phyloP scores from a whole-genome alignment of 2,888 invertebrate species.

The Quadroppia sp. region DNA sequence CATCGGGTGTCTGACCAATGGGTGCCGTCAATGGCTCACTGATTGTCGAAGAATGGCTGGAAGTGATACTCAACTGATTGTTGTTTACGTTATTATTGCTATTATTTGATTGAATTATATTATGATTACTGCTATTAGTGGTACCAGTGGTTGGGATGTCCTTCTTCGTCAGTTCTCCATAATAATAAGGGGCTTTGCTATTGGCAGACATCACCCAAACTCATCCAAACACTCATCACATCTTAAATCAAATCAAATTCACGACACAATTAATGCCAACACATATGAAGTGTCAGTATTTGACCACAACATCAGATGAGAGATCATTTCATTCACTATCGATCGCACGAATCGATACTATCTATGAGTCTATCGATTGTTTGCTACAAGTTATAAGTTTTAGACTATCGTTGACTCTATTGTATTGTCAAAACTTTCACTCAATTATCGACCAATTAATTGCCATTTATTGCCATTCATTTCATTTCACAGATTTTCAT shows the following conservation, averaged over 20 bases:
- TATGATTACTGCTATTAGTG: neutral
- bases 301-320: constrained; percentile 14
- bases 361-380: neutral
- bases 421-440: too few relatives aligned
- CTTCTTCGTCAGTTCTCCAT: constrained; percentile 47
- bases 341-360: neutral
- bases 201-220: constrained; percentile 13
- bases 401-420: too few relatives aligned
- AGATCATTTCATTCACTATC: neutral
- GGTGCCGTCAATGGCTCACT: neutral
- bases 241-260: neutral
- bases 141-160: constrained; percentile 13
- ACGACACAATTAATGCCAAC: neutral
- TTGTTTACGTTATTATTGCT: constrained; percentile 21
- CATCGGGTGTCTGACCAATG: neutral
- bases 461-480: neutral
- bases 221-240: neutral
- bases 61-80: constrained; percentile 14
- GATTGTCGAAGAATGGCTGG: constrained; percentile 20
- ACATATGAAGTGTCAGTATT: neutral
- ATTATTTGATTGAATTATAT: constrained; percentile 14
- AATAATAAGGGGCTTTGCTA: constrained; percentile 48
- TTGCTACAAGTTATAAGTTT: too few relatives aligned
- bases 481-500: neutral
- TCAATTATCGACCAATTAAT: too few relatives aligned